phyloP scores from a whole-genome alignment of 2,888 invertebrate genomes.

The Cerastis leucographa region DNA sequence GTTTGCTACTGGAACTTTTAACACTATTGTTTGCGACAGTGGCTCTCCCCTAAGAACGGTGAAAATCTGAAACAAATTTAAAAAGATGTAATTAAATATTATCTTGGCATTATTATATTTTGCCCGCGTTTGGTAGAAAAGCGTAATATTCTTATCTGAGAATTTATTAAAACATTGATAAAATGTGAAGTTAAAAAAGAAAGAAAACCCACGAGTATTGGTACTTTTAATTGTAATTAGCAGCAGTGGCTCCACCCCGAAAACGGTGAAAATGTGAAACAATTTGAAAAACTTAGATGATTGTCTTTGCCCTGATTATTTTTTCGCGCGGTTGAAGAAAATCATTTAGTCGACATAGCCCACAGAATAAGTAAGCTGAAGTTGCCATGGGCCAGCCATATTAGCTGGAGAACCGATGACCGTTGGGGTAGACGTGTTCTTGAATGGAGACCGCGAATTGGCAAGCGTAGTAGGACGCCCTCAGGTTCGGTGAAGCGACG shows the following conservation, averaged over 20 bases:
- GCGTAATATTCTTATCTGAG: neutral
- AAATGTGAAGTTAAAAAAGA: neutral
- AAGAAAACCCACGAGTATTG: neutral
- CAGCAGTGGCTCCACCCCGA: neutral
- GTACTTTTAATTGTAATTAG: neutral
- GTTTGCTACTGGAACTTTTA: neutral
- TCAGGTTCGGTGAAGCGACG: no score
- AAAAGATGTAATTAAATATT: neutral
- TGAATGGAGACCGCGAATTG: no score
- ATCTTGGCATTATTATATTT: neutral
- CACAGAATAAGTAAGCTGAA: no score
- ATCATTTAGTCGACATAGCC: no score
- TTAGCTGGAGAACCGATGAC: no score
- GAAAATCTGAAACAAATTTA: slow-evolving; percentile 1
- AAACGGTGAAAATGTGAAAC: neutral
- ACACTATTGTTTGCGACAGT: neutral
- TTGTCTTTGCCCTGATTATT: neutral
- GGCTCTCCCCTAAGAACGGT: neutral
- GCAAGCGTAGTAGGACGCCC: no score
- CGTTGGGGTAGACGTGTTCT: no score
- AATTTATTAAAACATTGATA: neutral
- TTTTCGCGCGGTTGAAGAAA: neutral
- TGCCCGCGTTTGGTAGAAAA: neutral
- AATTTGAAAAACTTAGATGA: neutral
- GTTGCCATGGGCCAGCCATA: no score